These are phyloP conservation scores for Chorisops tibialis DNA, from an alignment of 2,888 invertebrate species.

Conservation along the genomic window DNA sequence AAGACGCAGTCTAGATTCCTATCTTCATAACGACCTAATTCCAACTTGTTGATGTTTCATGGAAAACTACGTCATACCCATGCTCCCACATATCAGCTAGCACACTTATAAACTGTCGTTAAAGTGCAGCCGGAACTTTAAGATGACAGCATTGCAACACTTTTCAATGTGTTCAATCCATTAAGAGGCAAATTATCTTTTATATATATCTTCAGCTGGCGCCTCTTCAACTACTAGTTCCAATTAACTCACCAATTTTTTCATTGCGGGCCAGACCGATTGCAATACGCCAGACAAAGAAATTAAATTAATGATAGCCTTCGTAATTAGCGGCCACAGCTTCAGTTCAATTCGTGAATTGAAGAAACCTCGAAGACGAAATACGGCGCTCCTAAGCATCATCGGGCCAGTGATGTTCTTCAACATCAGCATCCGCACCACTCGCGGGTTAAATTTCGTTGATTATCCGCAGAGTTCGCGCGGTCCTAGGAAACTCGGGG, in stretches of 20 bases:
- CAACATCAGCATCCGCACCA: constrained; percentile 12
- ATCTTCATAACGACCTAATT: no score
- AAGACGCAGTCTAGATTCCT: no score
- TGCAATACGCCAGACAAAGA: constrained; percentile 11
- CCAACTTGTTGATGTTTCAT: no score
- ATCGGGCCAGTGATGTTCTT: not conserved
- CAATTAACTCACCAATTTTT: constrained; percentile 25
- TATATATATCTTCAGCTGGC: constrained; percentile 18
- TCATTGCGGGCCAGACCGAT: constrained; percentile 4
- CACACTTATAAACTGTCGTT: no score
- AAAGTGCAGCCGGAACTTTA: no score
- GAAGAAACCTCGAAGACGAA: constrained; percentile 2
- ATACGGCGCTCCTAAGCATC: constrained; percentile 18
- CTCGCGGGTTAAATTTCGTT: constrained; percentile 14
- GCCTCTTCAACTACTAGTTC: constrained; percentile 13
- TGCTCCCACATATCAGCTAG: no score
- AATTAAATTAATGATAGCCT: constrained; percentile 31
- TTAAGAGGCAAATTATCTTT: constrained; percentile 23
- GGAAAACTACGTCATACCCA: no score
- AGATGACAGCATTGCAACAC: not conserved
- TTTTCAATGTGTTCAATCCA: constrained; percentile 17
- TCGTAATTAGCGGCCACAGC: constrained; percentile 28
- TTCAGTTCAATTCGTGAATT: not conserved
- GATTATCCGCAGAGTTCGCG: not conserved
- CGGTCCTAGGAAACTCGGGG: not conserved